phyloP scores from a whole-genome alignment of 2,113 vertebrate species.

The Ochotona curzoniae region DNA sequence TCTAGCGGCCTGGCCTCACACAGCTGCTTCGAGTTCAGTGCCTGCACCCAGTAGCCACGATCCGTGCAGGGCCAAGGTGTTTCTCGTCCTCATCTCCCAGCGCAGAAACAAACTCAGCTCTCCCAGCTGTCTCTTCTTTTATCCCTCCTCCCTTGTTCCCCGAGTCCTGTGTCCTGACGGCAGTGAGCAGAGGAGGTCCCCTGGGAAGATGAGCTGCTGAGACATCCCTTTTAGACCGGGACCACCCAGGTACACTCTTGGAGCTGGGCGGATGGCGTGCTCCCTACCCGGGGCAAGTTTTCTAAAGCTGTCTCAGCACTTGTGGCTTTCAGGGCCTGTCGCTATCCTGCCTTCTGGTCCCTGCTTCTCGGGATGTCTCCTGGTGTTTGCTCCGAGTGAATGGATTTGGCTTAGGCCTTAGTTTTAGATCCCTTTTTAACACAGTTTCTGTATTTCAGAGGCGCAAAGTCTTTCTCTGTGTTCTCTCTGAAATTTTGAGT shows the following conservation, averaged over 20 bases:
- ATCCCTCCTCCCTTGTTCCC: not conserved
- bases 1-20: conserved; percentile 57
- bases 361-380: not conserved
- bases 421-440: conserved; percentile 46
- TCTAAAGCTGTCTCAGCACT: not conserved
- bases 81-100: conserved; percentile 45
- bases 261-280: not conserved
- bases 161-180: conserved; percentile 7
- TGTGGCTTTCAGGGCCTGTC: not conserved
- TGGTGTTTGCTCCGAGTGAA: conserved; percentile 10
- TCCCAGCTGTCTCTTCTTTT: conserved; percentile 57
- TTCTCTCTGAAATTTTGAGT: conserved; percentile 10
- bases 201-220: conserved; percentile 22
- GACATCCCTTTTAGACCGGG: not conserved
- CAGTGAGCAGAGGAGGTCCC: not conserved
- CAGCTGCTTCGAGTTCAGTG: conserved; percentile 62
- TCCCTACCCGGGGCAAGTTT: not conserved
- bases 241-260: not conserved
- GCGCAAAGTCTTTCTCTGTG: not conserved
- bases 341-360: not conserved
- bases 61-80: conserved; percentile 40
- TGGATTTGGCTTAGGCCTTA: conserved; percentile 34
- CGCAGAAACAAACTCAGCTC: conserved; percentile 50
- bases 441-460: not conserved
- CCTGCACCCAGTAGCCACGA: conserved; percentile 49